These are phyloP conservation scores for Erythrocebus patas DNA, from an alignment of 2,113 vertebrate species.

Conservation along the genomic window DNA sequence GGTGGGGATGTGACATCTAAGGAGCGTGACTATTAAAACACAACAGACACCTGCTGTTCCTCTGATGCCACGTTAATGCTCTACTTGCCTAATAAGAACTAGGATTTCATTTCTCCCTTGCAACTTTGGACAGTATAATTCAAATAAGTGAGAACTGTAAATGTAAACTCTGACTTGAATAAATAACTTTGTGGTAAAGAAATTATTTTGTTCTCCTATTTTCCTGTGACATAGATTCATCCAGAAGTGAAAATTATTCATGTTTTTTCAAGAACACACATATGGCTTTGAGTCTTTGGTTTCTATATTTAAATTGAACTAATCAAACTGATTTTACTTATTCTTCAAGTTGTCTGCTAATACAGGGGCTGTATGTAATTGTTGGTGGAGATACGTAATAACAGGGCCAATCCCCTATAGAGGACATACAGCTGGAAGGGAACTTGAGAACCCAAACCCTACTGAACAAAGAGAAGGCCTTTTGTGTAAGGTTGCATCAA, in stretches of 20 bases:
- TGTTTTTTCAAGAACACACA: not conserved
- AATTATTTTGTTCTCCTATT: not conserved
- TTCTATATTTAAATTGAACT: not conserved
- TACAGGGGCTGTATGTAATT: not conserved
- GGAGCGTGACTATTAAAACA: rapidly evolving
- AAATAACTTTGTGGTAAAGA: not conserved
- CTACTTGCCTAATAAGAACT: no score
- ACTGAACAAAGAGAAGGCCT: not conserved
- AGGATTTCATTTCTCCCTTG: not conserved
- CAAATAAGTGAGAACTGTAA: not conserved
- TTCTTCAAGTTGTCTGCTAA: not conserved
- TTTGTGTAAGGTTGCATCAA: rapidly evolving
- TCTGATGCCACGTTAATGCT: rapidly evolving
- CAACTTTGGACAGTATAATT: not conserved
- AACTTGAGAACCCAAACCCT: not conserved
- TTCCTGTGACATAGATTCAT: not conserved
- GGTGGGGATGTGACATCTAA: rapidly evolving
- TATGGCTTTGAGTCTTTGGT: not conserved
- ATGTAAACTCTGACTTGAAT: not conserved
- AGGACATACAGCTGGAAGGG: rapidly evolving
- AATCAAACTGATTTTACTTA: not conserved
- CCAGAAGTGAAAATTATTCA: not conserved
- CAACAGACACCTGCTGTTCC: not conserved
- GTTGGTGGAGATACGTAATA: rapidly evolving
- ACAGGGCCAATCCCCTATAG: rapidly evolving